A percentile compares a stretch with the other conserved stretches of the same genome.
These are phyloP conservation scores for Aleadryas rufinucha DNA, from an alignment of 2,113 vertebrate species.

Conservation along the genomic window DNA sequence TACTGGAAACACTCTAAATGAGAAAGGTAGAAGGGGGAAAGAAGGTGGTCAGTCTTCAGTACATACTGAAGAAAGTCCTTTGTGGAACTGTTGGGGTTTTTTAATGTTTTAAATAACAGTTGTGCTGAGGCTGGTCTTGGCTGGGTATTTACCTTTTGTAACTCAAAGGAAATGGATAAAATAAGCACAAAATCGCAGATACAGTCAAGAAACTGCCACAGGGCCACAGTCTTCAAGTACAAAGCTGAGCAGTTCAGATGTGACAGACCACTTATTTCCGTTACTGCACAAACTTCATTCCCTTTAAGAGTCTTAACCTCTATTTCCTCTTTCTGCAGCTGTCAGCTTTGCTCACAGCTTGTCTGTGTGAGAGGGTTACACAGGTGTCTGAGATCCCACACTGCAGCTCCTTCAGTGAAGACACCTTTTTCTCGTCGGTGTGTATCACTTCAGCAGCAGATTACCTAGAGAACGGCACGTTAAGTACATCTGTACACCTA, in stretches of 20 bases:
- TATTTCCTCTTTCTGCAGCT: not conserved
- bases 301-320: not conserved
- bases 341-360: not conserved
- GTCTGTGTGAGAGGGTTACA: too few relatives aligned
- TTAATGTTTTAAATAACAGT: not conserved
- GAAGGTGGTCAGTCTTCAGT: not conserved
- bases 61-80: not conserved
- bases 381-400: not conserved
- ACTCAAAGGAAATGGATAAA: not conserved
- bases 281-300: not conserved
- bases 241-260: not conserved
- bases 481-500: not conserved
- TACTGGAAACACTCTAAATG: not conserved
- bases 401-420: not conserved
- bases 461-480: not conserved
- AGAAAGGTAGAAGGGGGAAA: not conserved
- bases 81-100: not conserved
- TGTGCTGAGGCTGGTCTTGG: not conserved
- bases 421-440: not conserved
- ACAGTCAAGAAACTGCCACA: not conserved
- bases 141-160: not conserved
- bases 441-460: not conserved
- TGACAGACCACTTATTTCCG: not conserved
- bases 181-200: not conserved
- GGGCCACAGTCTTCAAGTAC: not conserved